Percentiles rank a stretch among this genome's conserved stretches.
Evolutionary conservation across 2,113 vertebrate species (phyloP).

Genomic region (Sceloporus undulatus): DNA sequence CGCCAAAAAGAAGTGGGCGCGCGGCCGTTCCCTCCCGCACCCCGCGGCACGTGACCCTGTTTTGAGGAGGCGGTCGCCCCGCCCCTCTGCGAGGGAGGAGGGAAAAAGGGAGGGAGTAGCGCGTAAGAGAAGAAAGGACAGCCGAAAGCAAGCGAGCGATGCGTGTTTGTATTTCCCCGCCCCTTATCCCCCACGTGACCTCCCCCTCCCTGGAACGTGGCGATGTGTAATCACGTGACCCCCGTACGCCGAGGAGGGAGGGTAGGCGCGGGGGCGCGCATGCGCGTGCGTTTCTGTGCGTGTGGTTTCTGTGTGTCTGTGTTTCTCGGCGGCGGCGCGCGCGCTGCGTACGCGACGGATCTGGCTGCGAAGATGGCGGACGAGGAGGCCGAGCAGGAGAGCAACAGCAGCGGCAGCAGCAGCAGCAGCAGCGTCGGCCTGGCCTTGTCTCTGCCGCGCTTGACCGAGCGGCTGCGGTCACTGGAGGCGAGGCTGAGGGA

Average conservation of each 20-base stretch:
- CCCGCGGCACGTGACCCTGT: neutral
- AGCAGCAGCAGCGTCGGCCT: no score
- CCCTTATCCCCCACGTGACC: conserved; percentile 69
- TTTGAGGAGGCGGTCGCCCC: no score
- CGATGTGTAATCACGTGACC: conserved; percentile 79
- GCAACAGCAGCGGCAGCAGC: conserved; percentile 71
- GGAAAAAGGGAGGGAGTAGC: neutral
- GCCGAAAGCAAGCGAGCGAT: no score
- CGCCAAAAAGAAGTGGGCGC: conserved; percentile 61
- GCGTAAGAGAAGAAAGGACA: neutral
- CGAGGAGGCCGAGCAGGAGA: conserved; percentile 92
- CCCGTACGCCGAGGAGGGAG: neutral
- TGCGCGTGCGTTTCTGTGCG: neutral
- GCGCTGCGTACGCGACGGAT: conserved; percentile 87
- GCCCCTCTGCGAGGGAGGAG: conserved; percentile 23
- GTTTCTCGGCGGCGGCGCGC: conserved; percentile 18
- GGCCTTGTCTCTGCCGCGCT: conserved; percentile 75
- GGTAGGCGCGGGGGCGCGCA: conserved; percentile 53
- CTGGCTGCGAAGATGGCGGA: conserved; percentile 96
- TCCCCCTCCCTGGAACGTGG: conserved; percentile 76
- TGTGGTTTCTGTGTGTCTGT: no score
- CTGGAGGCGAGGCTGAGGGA: conserved; percentile 77
- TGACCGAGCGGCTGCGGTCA: conserved; percentile 80
- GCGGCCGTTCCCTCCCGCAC: conserved; percentile 38
- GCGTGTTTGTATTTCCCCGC: neutral